Evolutionary conservation across 2,888 invertebrate species (phyloP).

Genomic region (Nebria brevicollis): DNA sequence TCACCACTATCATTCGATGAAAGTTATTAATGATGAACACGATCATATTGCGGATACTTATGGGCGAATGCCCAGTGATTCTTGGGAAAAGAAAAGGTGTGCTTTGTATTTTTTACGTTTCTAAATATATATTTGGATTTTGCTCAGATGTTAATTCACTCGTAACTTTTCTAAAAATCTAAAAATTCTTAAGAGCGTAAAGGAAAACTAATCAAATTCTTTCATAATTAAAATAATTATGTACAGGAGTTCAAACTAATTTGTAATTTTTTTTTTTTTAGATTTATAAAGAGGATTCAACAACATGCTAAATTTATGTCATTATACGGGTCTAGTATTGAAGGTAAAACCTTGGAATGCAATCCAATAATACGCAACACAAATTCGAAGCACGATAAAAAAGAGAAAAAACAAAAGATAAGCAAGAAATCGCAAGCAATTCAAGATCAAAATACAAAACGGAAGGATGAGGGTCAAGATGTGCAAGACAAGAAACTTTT

Average conservation of each 20-base stretch:
- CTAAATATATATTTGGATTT: no score
- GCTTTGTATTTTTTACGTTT: neutral
- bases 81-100: conserved; percentile 27
- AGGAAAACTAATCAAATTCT: neutral
- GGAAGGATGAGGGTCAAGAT: conserved; percentile 13
- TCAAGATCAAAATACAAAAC: conserved; percentile 22
- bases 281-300: neutral
- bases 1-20: conserved; percentile 43
- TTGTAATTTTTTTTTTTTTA: neutral
- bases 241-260: no score
- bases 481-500: conserved; percentile 33
- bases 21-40: conserved; percentile 35
- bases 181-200: no score
- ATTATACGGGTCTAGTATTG: conserved; percentile 36
- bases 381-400: conserved; percentile 20
- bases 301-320: conserved; percentile 34
- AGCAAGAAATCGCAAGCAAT: conserved; percentile 32
- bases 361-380: conserved; percentile 23
- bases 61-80: conserved; percentile 2
- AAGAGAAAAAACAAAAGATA: conserved; percentile 24
- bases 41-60: conserved; percentile 24
- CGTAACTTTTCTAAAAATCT: no score
- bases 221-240: neutral
- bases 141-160: no score
- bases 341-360: conserved; percentile 27